Evolutionary conservation across 2,888 invertebrate species (phyloP), one percentile per base, ranked within the genome.

Genomic region (Drosophila maculinotata): DNA sequence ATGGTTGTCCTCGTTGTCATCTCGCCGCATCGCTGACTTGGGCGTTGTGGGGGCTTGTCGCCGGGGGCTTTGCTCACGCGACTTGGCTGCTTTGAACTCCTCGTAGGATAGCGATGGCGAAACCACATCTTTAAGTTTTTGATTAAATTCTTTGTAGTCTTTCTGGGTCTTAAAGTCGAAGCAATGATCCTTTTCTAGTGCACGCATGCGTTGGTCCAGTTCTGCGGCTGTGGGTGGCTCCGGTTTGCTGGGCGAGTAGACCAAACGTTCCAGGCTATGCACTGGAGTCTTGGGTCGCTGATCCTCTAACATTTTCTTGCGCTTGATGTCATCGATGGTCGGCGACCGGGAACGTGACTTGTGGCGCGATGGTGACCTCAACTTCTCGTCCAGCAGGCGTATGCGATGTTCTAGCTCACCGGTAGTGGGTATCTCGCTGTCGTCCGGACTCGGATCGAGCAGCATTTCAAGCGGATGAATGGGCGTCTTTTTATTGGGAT

Each of bases 371-470:
- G 90, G 78, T 0, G 89, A 77, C 31, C 52, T 71, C 0, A 80
- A 56, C 23, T 79, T 87, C 26, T 76, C 84, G n/a, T 90, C 89
- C n/a, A 90, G 68, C 0, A 90, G 69, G 1, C 88, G 76, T 26
- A 90, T 91, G 39, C 90, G 78, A 60, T 90, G 90, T 44, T 90
- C 90, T 1, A 90, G 59, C 31, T 91, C 90, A 1, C 90, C 89
- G 0, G 89, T 90, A 9, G 89, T 87, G 7, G 91, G 91, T 65
- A 90, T 89, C 9, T 78, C 76, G 42, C 65, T 79, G 1, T 76
- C 77, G 35, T 88, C 88, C 0, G 90, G 90, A 56, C 90, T 90
- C 3, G 90, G 79, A 45, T 89, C 89, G 0, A 90, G 85, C n/a
- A 90, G 51, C 88, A 89, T 89, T 72, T 90, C 90, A 1, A 90